Evolutionary conservation across 2,113 vertebrate species (phyloP), one percentile per base, ranked within the genome.

Genomic region (Psilopsiagon aurifrons): DNA sequence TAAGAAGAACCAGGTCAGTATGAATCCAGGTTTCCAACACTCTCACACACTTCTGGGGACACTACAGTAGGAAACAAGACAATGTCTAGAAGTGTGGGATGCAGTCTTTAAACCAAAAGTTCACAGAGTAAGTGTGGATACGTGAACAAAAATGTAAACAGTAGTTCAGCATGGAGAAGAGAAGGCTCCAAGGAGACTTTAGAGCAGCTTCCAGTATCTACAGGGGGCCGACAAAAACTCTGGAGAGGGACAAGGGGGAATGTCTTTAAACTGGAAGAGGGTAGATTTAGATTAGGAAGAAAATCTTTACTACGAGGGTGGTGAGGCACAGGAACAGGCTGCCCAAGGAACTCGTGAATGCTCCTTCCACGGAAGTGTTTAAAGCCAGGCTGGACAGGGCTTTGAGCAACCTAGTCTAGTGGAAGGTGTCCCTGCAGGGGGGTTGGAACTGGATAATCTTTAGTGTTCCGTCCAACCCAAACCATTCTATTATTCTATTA

Each of bases 91-190:
- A 80, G 13, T 10, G 19, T 29, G 47, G 22, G 35, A 80, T 69
- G 29, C 60, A 44, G 41, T 44, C 52, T 85, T 87, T 31, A 90
- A 89, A 70, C 20, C 17, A 67, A 59, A 75, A 92, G 37, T 15
- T 64, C 52, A 64, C 3, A 37, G 23, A 75, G 11, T 27, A 71
- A 35, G 10, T 39, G 39, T 69, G 52, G 33, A 60, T 35, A 71
- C 0, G 0, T 37, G 29, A 16, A 13, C 6, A 35, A 35, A 15
- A 35, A 35, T 35, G 20, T 24, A n/a, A 59, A 35, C 22, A 59
- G 22, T 23, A 59, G 33, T 35, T 59, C 57, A 35, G 57, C 57
- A 15, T 14, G 22, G 33, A 59, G 57, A 59, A 59, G 33, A n/a
- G 33, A 59, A 59, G 33, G 57, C 33, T 35, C 57, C 57, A 35